Base-by-base conservation (phyloP, 2,888 invertebrate genomes). In the Bibio marci region DNA sequence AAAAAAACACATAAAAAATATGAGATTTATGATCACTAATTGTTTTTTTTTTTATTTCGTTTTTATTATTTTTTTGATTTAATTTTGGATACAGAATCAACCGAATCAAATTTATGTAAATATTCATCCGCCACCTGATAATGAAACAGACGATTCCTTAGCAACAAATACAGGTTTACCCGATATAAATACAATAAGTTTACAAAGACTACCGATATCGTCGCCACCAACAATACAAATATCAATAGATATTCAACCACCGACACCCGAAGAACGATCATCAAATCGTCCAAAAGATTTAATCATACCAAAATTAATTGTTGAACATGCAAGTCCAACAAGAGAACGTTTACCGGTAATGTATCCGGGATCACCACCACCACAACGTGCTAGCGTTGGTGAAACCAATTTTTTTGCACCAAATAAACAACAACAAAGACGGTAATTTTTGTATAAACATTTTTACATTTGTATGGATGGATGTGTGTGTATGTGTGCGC, bases 251-350 rank as follows among this genome's bases (percentile, higher is more conserved):
- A 46, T 50, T 15, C 50, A 52, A 39, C 59, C 58, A 27, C 53
- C 54, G 22, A 52, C 52, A 17, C 54, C 52, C 2, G 52, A 52
- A 14, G 53, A 55, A 38, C 52, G 52, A 42, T 45, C 49, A 22
- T 46, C 47, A 19, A 44, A 43, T 27, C 45, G 52, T 40, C 68
- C 69, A 15, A 67, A 69, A 1, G 58, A 61, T 28, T 57, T 76
- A 15, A 59, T 70, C 22, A 76, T 79, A 37, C 80, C 80, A 2
- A 66, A 70, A 12, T 57, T 80, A 18, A 72, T 67, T 2, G 67
- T 80, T 40, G 72, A 79, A 58, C 69, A 77, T 35, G 73, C 79
- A 1, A 78, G 78, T 3, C 79, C 80, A 13, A 76, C 76, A 2
- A 72, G 69, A 30, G 66, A 70, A 6, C 57, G 57, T 26, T 49